phyloP scores from a whole-genome alignment of 2,797 vertebrate genomes.

The Molossus molossus region DNA sequence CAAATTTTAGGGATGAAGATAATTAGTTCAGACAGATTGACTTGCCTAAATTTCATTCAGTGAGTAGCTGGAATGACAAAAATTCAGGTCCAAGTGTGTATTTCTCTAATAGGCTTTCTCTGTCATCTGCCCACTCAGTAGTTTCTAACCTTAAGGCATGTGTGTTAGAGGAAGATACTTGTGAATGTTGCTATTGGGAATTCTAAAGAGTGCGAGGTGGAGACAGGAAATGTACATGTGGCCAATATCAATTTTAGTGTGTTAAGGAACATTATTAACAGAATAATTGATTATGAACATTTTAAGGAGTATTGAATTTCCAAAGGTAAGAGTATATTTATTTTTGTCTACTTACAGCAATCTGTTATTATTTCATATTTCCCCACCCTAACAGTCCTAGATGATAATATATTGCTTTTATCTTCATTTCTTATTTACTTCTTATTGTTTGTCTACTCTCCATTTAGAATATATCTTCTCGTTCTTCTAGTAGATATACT shows the following conservation, averaged over 20 bases:
- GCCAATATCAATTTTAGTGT: background rate
- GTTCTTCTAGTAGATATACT: background rate
- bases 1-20: background rate
- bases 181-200: background rate
- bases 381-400: background rate
- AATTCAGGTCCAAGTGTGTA: background rate
- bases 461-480: background rate
- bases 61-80: background rate
- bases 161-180: background rate
- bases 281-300: conserved; percentile 30
- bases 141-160: background rate
- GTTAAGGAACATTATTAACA: background rate
- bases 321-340: background rate
- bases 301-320: conserved; percentile 11
- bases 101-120: background rate
- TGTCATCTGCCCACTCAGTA: background rate
- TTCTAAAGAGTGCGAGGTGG: background rate
- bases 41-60: background rate
- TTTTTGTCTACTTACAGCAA: background rate
- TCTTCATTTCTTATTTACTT: background rate
- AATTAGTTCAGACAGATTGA: background rate
- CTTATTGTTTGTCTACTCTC: background rate
- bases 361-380: background rate
- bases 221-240: background rate
- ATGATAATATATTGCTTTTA: background rate